Evolutionary conservation across 1,140 invertebrate genomes (phyloP).

Genomic region (Pachypeltis micranthus): DNA sequence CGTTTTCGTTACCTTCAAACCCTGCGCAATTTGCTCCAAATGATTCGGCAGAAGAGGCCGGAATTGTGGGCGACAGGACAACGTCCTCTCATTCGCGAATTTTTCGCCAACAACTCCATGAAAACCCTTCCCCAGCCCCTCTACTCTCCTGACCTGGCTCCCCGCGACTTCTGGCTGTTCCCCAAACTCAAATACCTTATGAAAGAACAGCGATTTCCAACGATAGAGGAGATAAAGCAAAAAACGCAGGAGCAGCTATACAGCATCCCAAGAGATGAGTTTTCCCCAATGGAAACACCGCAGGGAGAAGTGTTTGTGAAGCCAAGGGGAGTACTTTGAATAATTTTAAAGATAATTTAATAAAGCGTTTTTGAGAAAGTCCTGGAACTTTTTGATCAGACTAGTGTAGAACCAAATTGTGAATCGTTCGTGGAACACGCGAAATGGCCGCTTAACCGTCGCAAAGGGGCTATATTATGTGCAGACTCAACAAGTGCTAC

Average conservation of each 20-base stretch:
- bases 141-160: background rate
- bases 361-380: background rate
- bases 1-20: no score
- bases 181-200: background rate
- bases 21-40: no score
- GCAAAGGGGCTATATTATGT: no score
- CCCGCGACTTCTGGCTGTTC: background rate
- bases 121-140: background rate
- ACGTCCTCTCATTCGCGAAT: background rate
- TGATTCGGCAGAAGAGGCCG: no score
- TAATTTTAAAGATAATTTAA: background rate
- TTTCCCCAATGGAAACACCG: background rate
- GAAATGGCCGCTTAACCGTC: no score
- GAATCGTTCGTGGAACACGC: no score
- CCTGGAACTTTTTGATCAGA: background rate
- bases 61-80: no score
- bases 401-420: background rate
- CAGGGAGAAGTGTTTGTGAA: background rate
- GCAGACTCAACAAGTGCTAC: no score
- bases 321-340: background rate
- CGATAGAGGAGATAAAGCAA: background rate
- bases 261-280: background rate
- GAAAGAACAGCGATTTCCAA: background rate
- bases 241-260: background rate
- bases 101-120: background rate